Evolutionary conservation across 2,888 invertebrate species (phyloP), one percentile per base, ranked within the genome.

Genomic region (Tupiocoris notatus): DNA sequence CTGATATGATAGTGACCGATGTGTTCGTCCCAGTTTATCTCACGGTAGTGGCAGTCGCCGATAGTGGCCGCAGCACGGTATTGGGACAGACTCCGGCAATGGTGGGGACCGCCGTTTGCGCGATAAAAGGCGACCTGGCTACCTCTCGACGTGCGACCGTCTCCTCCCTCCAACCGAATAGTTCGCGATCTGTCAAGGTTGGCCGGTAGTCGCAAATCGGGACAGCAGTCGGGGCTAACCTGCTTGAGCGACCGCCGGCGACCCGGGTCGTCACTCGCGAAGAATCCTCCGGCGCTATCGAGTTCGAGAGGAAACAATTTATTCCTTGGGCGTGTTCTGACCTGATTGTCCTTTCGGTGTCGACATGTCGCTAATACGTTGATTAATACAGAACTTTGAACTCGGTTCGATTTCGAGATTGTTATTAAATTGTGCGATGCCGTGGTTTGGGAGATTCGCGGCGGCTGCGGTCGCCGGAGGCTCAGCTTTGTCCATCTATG

Each of bases 401-500:
- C 39, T 12, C 39, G 12, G 12, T n/a, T n/a, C n/a, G n/a, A n/a
- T n/a, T n/a, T n/a, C n/a, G n/a, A n/a, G n/a, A n/a, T n/a, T n/a
- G n/a, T n/a, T n/a, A n/a, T n/a, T n/a, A n/a, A n/a, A n/a, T 54
- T 54, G 17, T n/a, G 67, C 22, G 67, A 70, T 70, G 70, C 70
- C 70, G 21, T 70, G 58, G 70, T 25, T 70, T n/a, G 70, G 70
- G 25, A 70, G 70, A 70, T 58, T 70, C n/a, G 70, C 70, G 17
- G 70, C 59, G n/a, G 70, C 70, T 57, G 70, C 70, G 16, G 70
- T 70, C 25, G 70, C 70, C 17, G 70, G 70, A 23, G 70, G 70
- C 18, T 70, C 70, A 21, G 70, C 70, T 12, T 59, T 70, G 23
- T 70, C 70, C 59, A 25, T 70, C 61, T 70, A 70, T 21, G 54